A percentile compares a stretch with the other conserved stretches of the same genome.
phyloP scores from a whole-genome alignment of 2,113 vertebrate genomes.

The Ammodytes marinus region DNA sequence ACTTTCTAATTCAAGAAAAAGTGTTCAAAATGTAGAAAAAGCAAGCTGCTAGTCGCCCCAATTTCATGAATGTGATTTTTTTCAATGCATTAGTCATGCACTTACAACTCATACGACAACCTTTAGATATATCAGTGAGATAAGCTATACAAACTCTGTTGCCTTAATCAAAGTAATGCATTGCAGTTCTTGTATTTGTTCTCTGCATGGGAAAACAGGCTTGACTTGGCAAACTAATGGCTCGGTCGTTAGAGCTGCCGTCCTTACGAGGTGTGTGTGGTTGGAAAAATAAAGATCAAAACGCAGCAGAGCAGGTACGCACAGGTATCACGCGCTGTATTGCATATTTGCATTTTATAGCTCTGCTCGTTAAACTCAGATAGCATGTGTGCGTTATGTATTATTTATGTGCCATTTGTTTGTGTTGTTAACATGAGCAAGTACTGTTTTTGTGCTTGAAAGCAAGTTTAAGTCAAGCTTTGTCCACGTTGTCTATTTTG shows the following conservation, averaged over 20 bases:
- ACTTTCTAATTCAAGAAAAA: neutral
- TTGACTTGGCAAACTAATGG: conserved; percentile 31
- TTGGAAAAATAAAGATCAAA: conserved; percentile 22
- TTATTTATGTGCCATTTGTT: neutral
- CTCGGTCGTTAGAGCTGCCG: conserved; percentile 3
- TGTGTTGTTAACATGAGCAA: neutral
- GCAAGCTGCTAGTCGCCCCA: neutral
- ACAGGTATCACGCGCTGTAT: conserved; percentile 51
- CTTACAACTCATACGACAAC: neutral
- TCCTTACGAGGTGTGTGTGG: conserved; percentile 27
- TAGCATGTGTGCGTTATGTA: neutral
- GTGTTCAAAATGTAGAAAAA: neutral
- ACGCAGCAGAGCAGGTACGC: conserved; percentile 62
- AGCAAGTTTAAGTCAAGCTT: neutral
- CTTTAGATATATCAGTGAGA: conserved; percentile 40
- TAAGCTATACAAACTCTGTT: conserved; percentile 47
- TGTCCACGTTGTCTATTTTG: neutral
- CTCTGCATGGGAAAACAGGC: conserved; percentile 46
- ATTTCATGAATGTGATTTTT: neutral
- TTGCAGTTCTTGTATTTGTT: neutral
- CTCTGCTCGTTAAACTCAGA: conserved; percentile 47
- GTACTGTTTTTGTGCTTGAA: neutral
- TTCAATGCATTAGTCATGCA: neutral
- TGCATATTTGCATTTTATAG: conserved; percentile 53
- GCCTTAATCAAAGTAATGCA: conserved; percentile 15